These are phyloP conservation scores for Rhaphigaster nebulosa DNA, from an alignment of 2,888 invertebrate species.

Conservation along the genomic window DNA sequence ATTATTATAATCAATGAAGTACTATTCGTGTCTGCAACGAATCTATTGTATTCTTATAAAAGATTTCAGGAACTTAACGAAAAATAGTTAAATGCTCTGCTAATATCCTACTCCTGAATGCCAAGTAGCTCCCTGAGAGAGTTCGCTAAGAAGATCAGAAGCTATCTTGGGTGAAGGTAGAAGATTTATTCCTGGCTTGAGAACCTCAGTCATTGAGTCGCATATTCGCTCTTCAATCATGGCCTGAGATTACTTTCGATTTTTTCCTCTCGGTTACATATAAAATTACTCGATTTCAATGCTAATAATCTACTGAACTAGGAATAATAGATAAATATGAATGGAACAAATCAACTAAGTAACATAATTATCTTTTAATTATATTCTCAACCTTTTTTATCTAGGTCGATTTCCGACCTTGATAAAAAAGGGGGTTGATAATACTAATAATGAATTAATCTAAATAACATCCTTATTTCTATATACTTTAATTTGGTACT, in stretches of 20 bases:
- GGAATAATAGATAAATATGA: not conserved
- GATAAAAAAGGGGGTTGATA: too few species aligned
- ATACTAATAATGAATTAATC: too few species aligned
- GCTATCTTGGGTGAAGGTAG: not conserved
- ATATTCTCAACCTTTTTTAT: too few species aligned
- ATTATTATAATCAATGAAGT: not conserved
- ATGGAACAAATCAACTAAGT: not conserved
- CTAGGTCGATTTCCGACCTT: too few species aligned
- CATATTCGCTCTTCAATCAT: constrained; percentile 13
- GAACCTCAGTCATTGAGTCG: not conserved
- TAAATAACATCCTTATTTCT: too few species aligned
- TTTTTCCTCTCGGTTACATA: not conserved
- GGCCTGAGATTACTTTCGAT: constrained; percentile 1
- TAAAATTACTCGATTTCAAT: not conserved
- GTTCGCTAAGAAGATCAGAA: constrained; percentile 22
- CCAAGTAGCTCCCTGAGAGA: not conserved
- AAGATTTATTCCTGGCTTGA: constrained; percentile 23
- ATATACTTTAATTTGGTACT: too few species aligned
- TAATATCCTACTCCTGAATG: not conserved
- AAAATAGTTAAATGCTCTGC: not conserved
- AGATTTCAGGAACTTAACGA: not conserved
- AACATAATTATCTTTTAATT: too few species aligned
- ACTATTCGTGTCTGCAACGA: not conserved
- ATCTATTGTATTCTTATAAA: not conserved
- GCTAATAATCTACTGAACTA: not conserved